phyloP scores from a whole-genome alignment of 2,888 invertebrate species.

The Osmoderma eremita region DNA sequence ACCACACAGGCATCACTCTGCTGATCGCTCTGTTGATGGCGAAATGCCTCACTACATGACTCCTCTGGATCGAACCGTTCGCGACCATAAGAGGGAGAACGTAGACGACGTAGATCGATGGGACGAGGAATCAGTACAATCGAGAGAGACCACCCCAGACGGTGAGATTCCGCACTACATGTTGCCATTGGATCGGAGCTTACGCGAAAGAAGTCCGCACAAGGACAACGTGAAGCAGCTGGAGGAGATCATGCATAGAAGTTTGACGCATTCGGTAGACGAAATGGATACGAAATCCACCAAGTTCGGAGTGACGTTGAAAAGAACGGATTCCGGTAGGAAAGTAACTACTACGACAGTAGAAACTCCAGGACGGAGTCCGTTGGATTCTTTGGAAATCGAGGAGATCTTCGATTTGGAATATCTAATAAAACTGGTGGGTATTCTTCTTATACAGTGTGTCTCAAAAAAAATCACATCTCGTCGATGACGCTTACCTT shows the following conservation, averaged over 20 bases:
- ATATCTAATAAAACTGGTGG: slow-evolving; percentile 77
- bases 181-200: slow-evolving; percentile 54
- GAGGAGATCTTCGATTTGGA: slow-evolving; percentile 79
- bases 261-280: slow-evolving; percentile 43
- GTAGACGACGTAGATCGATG: neutral
- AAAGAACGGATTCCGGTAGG: slow-evolving; percentile 68
- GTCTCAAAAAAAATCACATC: too few species aligned
- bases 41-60: slow-evolving; percentile 59
- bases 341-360: slow-evolving; percentile 59
- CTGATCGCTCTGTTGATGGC: slow-evolving; percentile 43
- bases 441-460: too few species aligned
- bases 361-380: slow-evolving; percentile 12
- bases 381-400: slow-evolving; percentile 66
- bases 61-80: slow-evolving; percentile 54
- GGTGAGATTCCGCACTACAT: neutral
- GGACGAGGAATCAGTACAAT: slow-evolving; percentile 7
- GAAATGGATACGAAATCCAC: slow-evolving; percentile 59
- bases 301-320: slow-evolving; percentile 76
- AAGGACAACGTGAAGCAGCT: slow-evolving; percentile 46
- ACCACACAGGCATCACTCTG: slow-evolving; percentile 26
- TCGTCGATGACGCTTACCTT: too few species aligned
- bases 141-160: slow-evolving; percentile 36
- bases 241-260: slow-evolving; percentile 43
- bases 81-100: slow-evolving; percentile 1
- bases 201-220: slow-evolving; percentile 51